phyloP scores from a whole-genome alignment of 2,113 vertebrate genomes.

The Eptesicus fuscus region DNA sequence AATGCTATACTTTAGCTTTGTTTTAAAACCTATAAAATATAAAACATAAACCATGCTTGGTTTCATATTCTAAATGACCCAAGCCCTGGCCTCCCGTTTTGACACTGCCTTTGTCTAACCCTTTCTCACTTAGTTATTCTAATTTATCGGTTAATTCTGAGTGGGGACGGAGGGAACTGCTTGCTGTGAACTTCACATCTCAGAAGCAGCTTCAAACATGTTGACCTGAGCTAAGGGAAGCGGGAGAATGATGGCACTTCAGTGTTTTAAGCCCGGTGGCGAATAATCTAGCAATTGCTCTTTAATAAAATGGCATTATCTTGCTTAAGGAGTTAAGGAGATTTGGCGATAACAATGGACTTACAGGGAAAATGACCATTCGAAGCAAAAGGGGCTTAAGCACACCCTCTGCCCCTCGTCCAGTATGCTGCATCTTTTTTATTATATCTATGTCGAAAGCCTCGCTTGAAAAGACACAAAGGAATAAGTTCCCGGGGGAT shows the following conservation, averaged over 20 bases:
- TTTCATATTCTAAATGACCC: conserved; percentile 56
- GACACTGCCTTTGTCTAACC: conserved; percentile 57
- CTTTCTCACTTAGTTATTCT: conserved; percentile 65
- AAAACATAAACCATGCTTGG: conserved; percentile 42
- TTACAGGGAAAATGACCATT: conserved; percentile 54
- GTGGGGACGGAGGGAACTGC: background rate
- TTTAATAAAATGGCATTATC: conserved; percentile 74
- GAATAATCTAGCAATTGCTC: conserved; percentile 57
- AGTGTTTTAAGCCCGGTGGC: conserved; percentile 47
- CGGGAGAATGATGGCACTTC: conserved; percentile 47
- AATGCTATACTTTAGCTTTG: conserved; percentile 24
- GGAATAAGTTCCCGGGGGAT: background rate
- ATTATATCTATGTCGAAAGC: background rate
- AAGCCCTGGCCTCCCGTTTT: conserved; percentile 29
- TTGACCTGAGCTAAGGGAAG: background rate
- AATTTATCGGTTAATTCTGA: conserved; percentile 59
- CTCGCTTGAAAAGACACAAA: conserved; percentile 10
- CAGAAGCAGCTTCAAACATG: conserved; percentile 21
- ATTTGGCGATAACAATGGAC: conserved; percentile 57
- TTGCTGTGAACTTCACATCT: conserved; percentile 33
- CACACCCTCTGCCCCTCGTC: background rate
- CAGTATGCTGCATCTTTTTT: background rate
- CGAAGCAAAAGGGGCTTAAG: conserved; percentile 30
- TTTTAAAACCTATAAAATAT: conserved; percentile 35
- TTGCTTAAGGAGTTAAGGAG: conserved; percentile 70